Evolutionary conservation across 1,140 invertebrate species (phyloP), one percentile per base, ranked within the genome.

Genomic region (Drosophila pectinifera): DNA sequence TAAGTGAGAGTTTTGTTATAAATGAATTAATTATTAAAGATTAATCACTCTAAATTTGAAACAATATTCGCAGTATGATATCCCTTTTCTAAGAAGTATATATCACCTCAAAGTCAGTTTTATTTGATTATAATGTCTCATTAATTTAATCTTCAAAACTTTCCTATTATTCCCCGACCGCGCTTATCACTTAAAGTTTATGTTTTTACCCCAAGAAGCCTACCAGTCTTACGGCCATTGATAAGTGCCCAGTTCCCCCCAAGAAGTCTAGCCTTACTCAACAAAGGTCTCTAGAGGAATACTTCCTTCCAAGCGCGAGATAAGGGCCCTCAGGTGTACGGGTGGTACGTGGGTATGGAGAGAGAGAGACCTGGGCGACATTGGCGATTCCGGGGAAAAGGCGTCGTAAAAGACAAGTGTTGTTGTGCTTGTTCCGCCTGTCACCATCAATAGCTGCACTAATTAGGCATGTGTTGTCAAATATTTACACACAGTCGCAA

Each of bases 391-490:
- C 75, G 67, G 55, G 84, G 84, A 88, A 88, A 88, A 80, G 65
- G 61, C 61, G 48, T 89, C 80, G 67, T 88, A 89, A 88, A 88
- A 80, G 63, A 74, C 82, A 86, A 78, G 59, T 85, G 81, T 80
- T 62, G 75, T 62, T 57, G 49, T 36, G 75, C 65, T 58, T 77
- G 80, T 84, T 85, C 82, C 77, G 79, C 86, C 62, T 80, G 79
- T 80, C 77, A 69, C 79, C 88, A 90, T 90, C 88, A 90, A 90
- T 90, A 78, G 86, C 88, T 90, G 86, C 82, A 90, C 88, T 90
- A 90, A 90, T 90, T 90, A 91, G 88, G 88, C 88, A 83, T 90
- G 88, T 91, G 88, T 86, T 90, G 79, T 78, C 77, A 91, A 90
- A 90, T 90, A 90, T 90, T 90, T 91, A 83, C 73, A 88, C 63